Evolutionary conservation across 2,113 vertebrate genomes (phyloP).

Genomic region (rat (Rattus norvegicus)): DNA sequence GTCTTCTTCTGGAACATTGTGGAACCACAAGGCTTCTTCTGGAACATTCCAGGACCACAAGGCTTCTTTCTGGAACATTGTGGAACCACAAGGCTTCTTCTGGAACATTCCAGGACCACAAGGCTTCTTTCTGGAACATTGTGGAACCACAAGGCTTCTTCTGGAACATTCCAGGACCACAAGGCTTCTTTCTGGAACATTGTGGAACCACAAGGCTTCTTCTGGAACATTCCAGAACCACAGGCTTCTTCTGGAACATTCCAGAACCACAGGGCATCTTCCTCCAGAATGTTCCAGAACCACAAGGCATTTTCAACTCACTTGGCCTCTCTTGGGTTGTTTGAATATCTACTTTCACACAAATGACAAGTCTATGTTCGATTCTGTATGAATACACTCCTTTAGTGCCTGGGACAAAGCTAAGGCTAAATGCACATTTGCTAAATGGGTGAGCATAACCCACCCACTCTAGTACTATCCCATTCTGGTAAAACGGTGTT

Average conservation of each 20-base stretch:
- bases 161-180: not conserved
- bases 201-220: not conserved
- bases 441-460: not conserved
- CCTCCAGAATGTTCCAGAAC: not conserved
- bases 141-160: not conserved
- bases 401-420: not conserved
- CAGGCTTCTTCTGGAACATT: not conserved
- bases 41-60: not conserved
- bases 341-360: not conserved
- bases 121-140: too few relatives aligned
- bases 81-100: not conserved
- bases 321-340: not conserved
- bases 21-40: not conserved
- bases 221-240: not conserved
- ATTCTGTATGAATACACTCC: not conserved
- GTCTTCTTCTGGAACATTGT: not conserved
- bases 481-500: conserved; percentile 8
- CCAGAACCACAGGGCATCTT: not conserved
- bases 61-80: too few relatives aligned
- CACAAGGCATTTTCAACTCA: not conserved
- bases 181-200: too few relatives aligned
- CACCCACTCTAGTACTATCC: not conserved
- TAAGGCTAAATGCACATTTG: not conserved
- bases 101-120: not conserved
- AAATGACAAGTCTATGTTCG: not conserved